These are phyloP conservation scores for Drosophila tristis DNA, from an alignment of 1,140 invertebrate species.

Conservation along the genomic window DNA sequence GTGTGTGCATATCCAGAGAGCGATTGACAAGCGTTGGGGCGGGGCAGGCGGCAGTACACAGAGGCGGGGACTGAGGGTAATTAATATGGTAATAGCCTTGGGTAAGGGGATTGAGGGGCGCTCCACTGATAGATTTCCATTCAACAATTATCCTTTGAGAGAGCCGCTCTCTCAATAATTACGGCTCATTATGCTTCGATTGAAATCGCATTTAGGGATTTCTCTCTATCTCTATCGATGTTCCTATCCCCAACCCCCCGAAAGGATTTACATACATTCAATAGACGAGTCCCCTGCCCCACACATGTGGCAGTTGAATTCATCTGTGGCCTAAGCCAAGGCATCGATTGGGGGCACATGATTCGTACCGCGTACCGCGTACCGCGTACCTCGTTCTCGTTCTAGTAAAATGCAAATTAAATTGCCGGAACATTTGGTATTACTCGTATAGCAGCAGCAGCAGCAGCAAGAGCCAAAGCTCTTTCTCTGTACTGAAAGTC, in stretches of 20 bases:
- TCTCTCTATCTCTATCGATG: too few relatives aligned
- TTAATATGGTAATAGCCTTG: too few relatives aligned
- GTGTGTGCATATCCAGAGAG: slow-evolving; percentile 13
- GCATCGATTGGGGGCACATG: slow-evolving; percentile 17
- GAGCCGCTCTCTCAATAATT: too few relatives aligned
- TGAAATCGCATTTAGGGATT: too few relatives aligned
- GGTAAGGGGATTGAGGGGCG: too few relatives aligned
- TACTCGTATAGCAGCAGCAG: slow-evolving; percentile 22
- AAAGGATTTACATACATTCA: slow-evolving; percentile 6
- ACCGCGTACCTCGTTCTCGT: too few relatives aligned
- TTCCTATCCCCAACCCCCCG: neutral
- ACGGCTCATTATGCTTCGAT: too few relatives aligned
- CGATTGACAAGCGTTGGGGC: neutral
- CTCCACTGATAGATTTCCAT: too few relatives aligned
- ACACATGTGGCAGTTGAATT: slow-evolving; percentile 53
- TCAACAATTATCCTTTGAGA: too few relatives aligned
- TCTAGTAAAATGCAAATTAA: slow-evolving; percentile 63
- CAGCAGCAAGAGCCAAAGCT: slow-evolving; percentile 46
- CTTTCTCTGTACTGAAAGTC: slow-evolving; percentile 54
- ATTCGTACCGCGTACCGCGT: too few relatives aligned
- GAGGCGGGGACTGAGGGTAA: too few relatives aligned
- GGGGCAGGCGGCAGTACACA: slow-evolving; percentile 3
- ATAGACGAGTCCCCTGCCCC: neutral
- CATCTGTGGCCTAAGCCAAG: slow-evolving; percentile 50
- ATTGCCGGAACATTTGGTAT: slow-evolving; percentile 70